Base-by-base conservation (phyloP, 2,797 vertebrate genomes). In the Chloroceryle inda region DNA sequence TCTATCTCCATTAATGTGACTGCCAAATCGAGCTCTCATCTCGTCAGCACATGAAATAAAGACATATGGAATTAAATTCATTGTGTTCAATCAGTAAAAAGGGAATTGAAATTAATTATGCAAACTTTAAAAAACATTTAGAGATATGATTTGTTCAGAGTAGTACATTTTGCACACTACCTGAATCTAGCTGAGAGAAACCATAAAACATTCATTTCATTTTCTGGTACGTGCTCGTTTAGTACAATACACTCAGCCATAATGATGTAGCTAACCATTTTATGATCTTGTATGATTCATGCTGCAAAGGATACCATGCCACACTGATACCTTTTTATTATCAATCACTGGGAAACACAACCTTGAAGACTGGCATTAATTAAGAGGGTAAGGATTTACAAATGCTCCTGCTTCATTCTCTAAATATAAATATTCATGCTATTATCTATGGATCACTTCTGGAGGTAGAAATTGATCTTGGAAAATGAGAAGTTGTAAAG, bases 251-350 rank as follows among this genome's bases (percentile, higher is more conserved):
- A 56, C 80, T 93, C 89, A 97, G 85, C 77, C 85, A 92, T 95
- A 97, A 95, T 92, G 91, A 94, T 95, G 93, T 95, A 95, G 80
- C 85, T 95, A 95, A 95, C 94, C 95, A 94, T 95, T 96, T 95
- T 96, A 96, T 90, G 83, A 88, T 89, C 89, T 84, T 96, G 92
- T 95, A 95, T 94, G 93, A 97, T 96, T 96, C 96, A 96, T 92
- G 93, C 95, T 94, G 95, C 83, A 95, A 90, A 97, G 93, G 80
- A 95, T 86, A 88, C 85, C 88, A 26, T 95, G 96, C 94, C 94
- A 97, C 83, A 80, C 71, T 31, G 95, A 89, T 94, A 95, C 96
- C 96, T 96, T 96, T 97, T 97, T 96, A 96, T 97, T 96, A 96
- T 96, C 96, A 96, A 96, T 96, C 96, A 97, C 69, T 78, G n/a